These are phyloP conservation scores for Chrysotoxum bicinctum DNA, from an alignment of 2,888 invertebrate species.

Conservation along the genomic window DNA sequence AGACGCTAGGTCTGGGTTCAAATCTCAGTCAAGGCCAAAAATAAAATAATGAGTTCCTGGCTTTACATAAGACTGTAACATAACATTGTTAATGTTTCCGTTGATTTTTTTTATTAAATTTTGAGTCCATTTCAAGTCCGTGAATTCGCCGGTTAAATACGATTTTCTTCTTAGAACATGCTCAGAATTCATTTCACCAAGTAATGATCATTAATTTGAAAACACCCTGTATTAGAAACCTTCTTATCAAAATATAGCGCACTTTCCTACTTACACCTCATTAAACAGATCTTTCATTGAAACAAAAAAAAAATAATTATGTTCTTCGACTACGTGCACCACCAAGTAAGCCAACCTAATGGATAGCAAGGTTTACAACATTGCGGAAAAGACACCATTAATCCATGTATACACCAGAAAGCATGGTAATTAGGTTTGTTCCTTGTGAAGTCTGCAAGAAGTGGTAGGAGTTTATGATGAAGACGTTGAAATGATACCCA, in stretches of 20 bases:
- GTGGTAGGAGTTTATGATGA: constrained; percentile 14
- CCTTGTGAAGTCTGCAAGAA: constrained; percentile 35
- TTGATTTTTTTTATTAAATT: too few relatives aligned
- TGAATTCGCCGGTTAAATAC: too few relatives aligned
- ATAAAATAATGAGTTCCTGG: too few relatives aligned
- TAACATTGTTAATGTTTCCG: too few relatives aligned
- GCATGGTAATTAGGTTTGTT: constrained; percentile 54
- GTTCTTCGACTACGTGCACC: not conserved
- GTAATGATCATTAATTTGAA: too few relatives aligned
- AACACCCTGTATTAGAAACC: not conserved
- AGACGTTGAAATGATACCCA: constrained; percentile 47
- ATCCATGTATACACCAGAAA: constrained; percentile 33
- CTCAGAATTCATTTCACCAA: too few relatives aligned
- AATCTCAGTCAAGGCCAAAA: too few relatives aligned
- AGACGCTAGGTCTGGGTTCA: too few relatives aligned
- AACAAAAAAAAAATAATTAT: not conserved
- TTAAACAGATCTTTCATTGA: not conserved
- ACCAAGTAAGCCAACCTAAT: not conserved
- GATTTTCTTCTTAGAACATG: too few relatives aligned
- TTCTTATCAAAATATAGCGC: not conserved
- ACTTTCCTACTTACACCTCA: not conserved
- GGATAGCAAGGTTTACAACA: not conserved
- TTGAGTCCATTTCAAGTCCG: too few relatives aligned
- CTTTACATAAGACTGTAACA: too few relatives aligned
- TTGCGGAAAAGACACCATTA: constrained; percentile 53